Percentiles rank a stretch among this genome's conserved stretches.
These are phyloP conservation scores for Etheostoma spectabile DNA, from an alignment of 2,113 vertebrate genomes.

Conservation along the genomic window DNA sequence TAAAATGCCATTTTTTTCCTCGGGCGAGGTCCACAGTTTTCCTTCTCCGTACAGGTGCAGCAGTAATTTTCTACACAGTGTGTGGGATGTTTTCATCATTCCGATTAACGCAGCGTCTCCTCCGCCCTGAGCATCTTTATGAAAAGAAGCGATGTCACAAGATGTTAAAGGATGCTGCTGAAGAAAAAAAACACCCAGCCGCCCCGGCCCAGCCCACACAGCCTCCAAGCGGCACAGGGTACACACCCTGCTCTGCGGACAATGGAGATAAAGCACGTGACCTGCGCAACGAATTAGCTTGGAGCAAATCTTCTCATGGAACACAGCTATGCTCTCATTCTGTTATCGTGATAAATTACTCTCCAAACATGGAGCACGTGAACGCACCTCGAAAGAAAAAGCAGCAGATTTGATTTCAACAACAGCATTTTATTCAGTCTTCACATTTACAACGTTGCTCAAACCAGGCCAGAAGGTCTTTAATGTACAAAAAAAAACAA, in stretches of 20 bases:
- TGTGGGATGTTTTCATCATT: neutral
- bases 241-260: constrained; percentile 82
- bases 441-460: constrained; percentile 69
- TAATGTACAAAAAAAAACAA: constrained; percentile 59
- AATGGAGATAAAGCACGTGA: constrained; percentile 76
- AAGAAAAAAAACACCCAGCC: constrained; percentile 12
- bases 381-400: constrained; percentile 1
- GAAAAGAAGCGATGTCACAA: constrained; percentile 17
- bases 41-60: constrained; percentile 48
- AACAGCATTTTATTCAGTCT: constrained; percentile 63
- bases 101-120: constrained; percentile 10
- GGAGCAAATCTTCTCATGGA: constrained; percentile 7
- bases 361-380: neutral
- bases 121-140: constrained; percentile 54
- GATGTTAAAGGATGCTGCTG: constrained; percentile 47
- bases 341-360: constrained; percentile 16
- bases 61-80: constrained; percentile 11
- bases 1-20: neutral
- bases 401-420: constrained; percentile 20
- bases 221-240: constrained; percentile 23
- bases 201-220: constrained; percentile 54
- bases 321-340: neutral
- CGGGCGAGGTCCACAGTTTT: constrained; percentile 3
- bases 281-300: constrained; percentile 52
- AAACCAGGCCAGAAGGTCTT: constrained; percentile 38